phyloP scores from a whole-genome alignment of 2,888 invertebrate species.

The Abrostola tripartita region DNA sequence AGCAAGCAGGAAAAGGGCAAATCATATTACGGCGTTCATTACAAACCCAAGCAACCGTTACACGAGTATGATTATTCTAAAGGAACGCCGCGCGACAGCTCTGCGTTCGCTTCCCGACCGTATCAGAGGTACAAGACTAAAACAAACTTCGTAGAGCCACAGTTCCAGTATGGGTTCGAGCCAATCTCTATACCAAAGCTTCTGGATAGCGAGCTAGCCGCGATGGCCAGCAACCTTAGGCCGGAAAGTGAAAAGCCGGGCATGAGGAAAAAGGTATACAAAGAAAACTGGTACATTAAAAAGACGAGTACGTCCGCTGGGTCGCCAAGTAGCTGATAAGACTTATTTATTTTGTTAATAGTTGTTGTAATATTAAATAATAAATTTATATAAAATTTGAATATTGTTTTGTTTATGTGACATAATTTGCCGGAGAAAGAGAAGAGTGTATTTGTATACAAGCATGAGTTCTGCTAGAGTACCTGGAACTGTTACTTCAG shows the following conservation, averaged over 20 bases:
- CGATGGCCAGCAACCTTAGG: slow-evolving; percentile 80
- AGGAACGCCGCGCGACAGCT: slow-evolving; percentile 70
- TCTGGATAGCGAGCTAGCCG: slow-evolving; percentile 80
- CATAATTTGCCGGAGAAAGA: slow-evolving; percentile 12
- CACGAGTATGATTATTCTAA: slow-evolving; percentile 75
- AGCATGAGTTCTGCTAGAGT: slow-evolving; percentile 25
- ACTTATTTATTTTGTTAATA: slow-evolving; percentile 72
- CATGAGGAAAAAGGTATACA: slow-evolving; percentile 80
- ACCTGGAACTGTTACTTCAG: slow-evolving; percentile 45
- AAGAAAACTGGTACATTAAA: slow-evolving; percentile 85
- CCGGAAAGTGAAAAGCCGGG: slow-evolving; percentile 80
- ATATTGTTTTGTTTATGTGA: slow-evolving; percentile 38
- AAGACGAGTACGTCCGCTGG: slow-evolving; percentile 79
- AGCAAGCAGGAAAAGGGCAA: slow-evolving; percentile 66
- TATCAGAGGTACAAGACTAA: slow-evolving; percentile 68
- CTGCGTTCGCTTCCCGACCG: slow-evolving; percentile 74
- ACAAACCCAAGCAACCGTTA: slow-evolving; percentile 69
- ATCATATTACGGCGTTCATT: slow-evolving; percentile 70
- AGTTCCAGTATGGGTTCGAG: slow-evolving; percentile 85
- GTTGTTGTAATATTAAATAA: slow-evolving; percentile 61
- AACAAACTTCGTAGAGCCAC: slow-evolving; percentile 82
- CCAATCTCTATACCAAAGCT: slow-evolving; percentile 77
- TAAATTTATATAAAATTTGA: slow-evolving; percentile 47
- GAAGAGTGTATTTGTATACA: slow-evolving; percentile 10
- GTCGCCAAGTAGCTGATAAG: slow-evolving; percentile 79